Conservation (phyloP, 2,113 vertebrate genomes). For the Melanerpes aurifrons region DNA sequence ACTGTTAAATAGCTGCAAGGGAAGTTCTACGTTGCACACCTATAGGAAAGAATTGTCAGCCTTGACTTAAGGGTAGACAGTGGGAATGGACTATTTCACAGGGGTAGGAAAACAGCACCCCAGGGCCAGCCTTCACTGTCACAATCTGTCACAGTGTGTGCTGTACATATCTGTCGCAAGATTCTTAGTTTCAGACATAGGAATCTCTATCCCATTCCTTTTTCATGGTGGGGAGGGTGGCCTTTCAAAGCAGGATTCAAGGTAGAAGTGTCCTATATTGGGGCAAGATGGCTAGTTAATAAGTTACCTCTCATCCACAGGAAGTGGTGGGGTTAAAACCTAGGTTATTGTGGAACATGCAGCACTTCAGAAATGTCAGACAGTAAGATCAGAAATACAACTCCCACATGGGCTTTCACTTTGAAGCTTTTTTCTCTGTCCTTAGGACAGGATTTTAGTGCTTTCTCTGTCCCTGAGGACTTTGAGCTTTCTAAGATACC, state of each 20-base stretch:
- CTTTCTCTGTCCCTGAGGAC: not conserved
- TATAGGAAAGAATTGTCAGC: not conserved
- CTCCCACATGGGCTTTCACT: rapidly evolving
- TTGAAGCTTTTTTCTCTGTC: not conserved
- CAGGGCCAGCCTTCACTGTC: not conserved
- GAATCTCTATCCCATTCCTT: not conserved
- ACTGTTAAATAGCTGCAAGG: not conserved
- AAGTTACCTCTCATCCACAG: not conserved
- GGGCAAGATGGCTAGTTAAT: not conserved
- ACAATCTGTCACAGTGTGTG: not conserved
- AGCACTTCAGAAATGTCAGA: not conserved
- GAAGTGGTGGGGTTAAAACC: not conserved
- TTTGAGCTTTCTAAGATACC: not conserved
- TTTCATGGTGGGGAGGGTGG: rapidly evolving
- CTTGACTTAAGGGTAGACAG: not conserved
- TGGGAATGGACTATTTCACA: not conserved
- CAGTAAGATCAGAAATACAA: not conserved
- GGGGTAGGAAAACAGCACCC: not conserved
- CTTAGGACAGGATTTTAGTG: not conserved
- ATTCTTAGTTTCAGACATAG: not conserved
- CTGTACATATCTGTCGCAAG: not conserved
- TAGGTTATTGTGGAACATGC: not conserved
- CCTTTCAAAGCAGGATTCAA: not conserved
- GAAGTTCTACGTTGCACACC: not conserved
- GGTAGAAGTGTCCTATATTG: not conserved